Evolutionary conservation across 2,113 vertebrate species (phyloP).

Genomic region (Laterallus jamaicensis): DNA sequence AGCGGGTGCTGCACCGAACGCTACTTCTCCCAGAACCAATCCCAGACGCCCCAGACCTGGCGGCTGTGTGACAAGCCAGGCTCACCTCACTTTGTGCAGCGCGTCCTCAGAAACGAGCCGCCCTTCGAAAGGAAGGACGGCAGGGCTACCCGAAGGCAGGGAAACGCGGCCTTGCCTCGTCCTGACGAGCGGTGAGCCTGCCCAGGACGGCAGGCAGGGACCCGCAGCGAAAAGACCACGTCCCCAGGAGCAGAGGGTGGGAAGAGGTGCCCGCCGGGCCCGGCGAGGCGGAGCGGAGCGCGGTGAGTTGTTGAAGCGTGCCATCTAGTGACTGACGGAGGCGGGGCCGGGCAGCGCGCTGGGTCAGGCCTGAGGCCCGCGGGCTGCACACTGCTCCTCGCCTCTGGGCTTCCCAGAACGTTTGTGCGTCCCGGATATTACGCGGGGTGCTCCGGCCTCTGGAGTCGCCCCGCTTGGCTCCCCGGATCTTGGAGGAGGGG

Average conservation of each 20-base stretch:
- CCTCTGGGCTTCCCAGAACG: too few species aligned
- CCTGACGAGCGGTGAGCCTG: accelerated
- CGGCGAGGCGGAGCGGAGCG: neutral
- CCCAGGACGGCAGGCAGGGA: neutral
- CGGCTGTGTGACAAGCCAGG: neutral
- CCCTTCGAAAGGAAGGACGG: neutral
- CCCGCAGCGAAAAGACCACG: too few species aligned
- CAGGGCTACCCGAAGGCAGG: neutral
- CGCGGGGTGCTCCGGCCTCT: accelerated
- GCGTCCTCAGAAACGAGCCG: neutral
- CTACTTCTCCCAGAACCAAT: neutral
- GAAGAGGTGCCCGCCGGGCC: neutral
- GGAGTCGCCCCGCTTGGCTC: neutral
- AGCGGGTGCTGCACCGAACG: too few species aligned
- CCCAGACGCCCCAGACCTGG: neutral
- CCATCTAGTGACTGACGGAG: slow-evolving; percentile 59
- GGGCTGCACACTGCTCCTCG: too few species aligned
- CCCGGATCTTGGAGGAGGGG: neutral
- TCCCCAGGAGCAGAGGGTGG: neutral
- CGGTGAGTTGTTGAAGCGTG: neutral
- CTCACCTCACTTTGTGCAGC: neutral
- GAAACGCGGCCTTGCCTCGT: neutral
- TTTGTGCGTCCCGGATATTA: accelerated
- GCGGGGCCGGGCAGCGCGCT: too few species aligned
- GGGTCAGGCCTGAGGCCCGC: too few species aligned